phyloP scores from a whole-genome alignment of 2,888 invertebrate genomes.

The Philereme vetulata region DNA sequence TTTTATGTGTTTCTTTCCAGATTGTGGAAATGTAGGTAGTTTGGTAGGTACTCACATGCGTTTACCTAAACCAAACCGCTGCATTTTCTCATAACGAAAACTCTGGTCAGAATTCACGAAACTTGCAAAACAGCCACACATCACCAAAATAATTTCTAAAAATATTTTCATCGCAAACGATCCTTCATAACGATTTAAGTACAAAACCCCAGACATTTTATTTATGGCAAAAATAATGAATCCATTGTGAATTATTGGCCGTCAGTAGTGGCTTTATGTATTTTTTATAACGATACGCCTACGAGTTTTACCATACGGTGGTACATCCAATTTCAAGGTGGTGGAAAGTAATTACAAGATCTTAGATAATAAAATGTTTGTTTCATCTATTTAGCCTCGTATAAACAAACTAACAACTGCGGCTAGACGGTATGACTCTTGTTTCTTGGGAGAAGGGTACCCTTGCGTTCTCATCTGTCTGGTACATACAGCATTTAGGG shows the following conservation, averaged over 20 bases:
- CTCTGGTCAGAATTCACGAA: conserved; percentile 43
- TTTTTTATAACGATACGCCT: conserved; percentile 52
- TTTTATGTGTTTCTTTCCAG: no score
- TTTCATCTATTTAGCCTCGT: no score
- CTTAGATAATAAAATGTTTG: no score
- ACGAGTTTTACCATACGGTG: conserved; percentile 41
- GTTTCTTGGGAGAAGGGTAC: no score
- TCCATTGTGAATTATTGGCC: conserved; percentile 49
- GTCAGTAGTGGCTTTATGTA: conserved; percentile 50
- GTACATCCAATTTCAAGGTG: conserved; percentile 40
- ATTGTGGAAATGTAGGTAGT: not conserved
- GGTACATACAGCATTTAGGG: no score
- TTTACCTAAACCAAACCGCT: conserved; percentile 48
- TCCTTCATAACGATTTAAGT: conserved; percentile 45
- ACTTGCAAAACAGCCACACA: conserved; percentile 33
- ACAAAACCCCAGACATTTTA: conserved; percentile 43
- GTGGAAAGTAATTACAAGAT: conserved; percentile 13
- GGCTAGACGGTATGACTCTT: no score
- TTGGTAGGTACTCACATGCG: conserved; percentile 51
- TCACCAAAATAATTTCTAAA: conserved; percentile 40
- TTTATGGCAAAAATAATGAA: conserved; percentile 50
- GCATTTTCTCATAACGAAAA: conserved; percentile 54
- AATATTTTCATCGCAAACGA: conserved; percentile 50
- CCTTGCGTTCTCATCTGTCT: no score
- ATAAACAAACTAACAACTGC: no score